Evolutionary conservation across 2,797 vertebrate species (phyloP).

Genomic region (Nasua narica): DNA sequence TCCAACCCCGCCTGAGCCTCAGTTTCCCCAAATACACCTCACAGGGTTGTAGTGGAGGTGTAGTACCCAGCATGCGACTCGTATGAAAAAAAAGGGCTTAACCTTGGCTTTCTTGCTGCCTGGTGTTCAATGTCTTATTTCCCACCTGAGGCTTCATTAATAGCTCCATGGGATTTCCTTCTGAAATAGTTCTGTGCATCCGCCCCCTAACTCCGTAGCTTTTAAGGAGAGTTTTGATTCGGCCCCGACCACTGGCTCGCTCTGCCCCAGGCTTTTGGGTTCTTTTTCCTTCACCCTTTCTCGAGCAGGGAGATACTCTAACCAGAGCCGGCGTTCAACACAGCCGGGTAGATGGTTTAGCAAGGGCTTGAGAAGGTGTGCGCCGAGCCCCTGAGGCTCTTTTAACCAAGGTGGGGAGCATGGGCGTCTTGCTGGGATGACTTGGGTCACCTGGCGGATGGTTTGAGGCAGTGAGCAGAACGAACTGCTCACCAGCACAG

Average conservation of each 20-base stretch:
- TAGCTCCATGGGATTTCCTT: neutral
- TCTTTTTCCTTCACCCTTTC: neutral
- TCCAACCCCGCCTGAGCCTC: neutral
- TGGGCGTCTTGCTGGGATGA: neutral
- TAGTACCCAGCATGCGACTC: neutral
- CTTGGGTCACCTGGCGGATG: neutral
- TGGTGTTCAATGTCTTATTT: neutral
- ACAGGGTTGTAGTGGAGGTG: too few species aligned
- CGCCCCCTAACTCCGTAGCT: fast-evolving
- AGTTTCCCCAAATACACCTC: neutral
- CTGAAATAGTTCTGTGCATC: neutral
- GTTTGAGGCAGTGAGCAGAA: neutral
- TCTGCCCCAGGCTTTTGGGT: neutral
- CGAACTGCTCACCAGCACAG: neutral
- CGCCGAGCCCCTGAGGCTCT: neutral
- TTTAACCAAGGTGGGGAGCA: neutral
- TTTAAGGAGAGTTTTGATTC: neutral
- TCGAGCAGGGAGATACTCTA: neutral
- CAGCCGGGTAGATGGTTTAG: neutral
- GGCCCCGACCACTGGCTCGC: neutral
- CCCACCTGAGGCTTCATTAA: neutral
- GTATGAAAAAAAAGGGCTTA: neutral
- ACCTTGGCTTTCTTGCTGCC: neutral
- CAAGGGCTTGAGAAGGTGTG: neutral
- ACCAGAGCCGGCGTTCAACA: neutral